Percentiles rank a stretch among this genome's conserved stretches.
Evolutionary conservation across 2,797 vertebrate species (phyloP).

Genomic region (Alosa sapidissima): DNA sequence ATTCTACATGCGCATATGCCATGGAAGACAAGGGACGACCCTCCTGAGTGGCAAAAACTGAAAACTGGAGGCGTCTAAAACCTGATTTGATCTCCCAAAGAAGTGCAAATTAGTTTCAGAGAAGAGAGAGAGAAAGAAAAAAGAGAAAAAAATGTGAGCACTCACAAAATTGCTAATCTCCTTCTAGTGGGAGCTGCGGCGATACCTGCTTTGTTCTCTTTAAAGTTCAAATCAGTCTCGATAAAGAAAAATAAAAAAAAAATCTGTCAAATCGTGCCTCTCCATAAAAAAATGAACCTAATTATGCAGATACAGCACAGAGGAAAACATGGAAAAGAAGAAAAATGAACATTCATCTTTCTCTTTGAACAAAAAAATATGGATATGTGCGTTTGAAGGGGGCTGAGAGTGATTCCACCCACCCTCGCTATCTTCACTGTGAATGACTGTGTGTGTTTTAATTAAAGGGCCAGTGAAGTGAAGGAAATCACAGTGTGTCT

Average conservation of each 20-base stretch:
- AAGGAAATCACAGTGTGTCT: constrained; percentile 49
- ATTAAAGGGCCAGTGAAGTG: constrained; percentile 53
- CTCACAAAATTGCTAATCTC: constrained; percentile 25
- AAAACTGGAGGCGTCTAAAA: constrained; percentile 47
- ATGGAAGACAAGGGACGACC: constrained; percentile 54
- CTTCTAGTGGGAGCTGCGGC: constrained; percentile 54
- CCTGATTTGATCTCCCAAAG: constrained; percentile 60
- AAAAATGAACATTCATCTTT: constrained; percentile 32
- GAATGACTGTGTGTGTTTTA: constrained; percentile 45
- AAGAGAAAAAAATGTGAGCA: constrained; percentile 23
- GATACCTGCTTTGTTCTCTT: constrained; percentile 43
- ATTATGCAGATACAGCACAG: constrained; percentile 35
- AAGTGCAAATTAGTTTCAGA: constrained; percentile 61
- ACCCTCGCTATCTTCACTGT: constrained; percentile 25
- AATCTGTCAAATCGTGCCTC: constrained; percentile 23
- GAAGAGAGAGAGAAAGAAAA: constrained; percentile 34
- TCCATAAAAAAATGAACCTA: constrained; percentile 38
- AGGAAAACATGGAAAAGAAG: constrained; percentile 25
- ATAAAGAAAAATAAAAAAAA: constrained; percentile 14
- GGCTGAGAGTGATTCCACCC: constrained; percentile 9
- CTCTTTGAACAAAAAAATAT: constrained; percentile 41
- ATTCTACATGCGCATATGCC: constrained; percentile 49
- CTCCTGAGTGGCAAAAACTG: constrained; percentile 61
- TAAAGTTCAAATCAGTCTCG: constrained; percentile 28
- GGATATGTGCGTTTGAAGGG: constrained; percentile 26